These are phyloP conservation scores for Dasysyrphus tricinctus DNA, from an alignment of 2,888 invertebrate genomes.

Conservation along the genomic window DNA sequence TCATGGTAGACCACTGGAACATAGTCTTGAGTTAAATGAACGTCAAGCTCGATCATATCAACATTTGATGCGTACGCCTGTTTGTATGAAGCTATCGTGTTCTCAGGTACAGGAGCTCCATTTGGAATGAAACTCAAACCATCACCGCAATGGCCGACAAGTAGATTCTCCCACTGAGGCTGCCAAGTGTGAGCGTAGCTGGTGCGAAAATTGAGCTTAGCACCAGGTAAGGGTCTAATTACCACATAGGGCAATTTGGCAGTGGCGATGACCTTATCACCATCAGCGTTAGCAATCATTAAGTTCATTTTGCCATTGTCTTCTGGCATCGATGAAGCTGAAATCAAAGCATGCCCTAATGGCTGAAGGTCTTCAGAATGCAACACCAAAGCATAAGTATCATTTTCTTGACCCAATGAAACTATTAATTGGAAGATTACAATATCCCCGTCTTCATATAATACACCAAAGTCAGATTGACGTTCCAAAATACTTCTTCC, in stretches of 20 bases:
- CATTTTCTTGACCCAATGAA: conserved; percentile 78
- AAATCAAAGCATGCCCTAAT: conserved; percentile 93
- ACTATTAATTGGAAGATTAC: conserved; percentile 80
- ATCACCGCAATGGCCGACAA: conserved; percentile 98
- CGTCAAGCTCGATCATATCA: conserved; percentile 99
- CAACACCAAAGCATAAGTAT: conserved; percentile 78
- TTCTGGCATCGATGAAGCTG: conserved; percentile 90
- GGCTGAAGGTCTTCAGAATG: conserved; percentile 83
- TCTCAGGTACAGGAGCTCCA: conserved; percentile 91
- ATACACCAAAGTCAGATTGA: conserved; percentile 78
- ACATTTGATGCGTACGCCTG: conserved; percentile 96
- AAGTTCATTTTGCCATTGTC: conserved; percentile 90
- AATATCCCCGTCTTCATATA: conserved; percentile 79
- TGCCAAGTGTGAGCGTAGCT: conserved; percentile 95
- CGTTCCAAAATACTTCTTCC: conserved; percentile 78
- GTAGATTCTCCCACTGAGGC: conserved; percentile 91
- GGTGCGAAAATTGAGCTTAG: conserved; percentile 89
- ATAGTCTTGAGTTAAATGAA: conserved; percentile 97
- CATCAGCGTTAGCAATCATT: conserved; percentile 88
- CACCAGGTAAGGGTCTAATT: conserved; percentile 80
- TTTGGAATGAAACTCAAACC: conserved; percentile 92
- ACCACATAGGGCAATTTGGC: conserved; percentile 86
- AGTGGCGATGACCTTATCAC: conserved; percentile 90
- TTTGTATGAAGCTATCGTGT: conserved; percentile 96
- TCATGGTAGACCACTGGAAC: conserved; percentile 99